Conservation (phyloP, 2,797 vertebrate species). For the Hemitrygon akajei region DNA sequence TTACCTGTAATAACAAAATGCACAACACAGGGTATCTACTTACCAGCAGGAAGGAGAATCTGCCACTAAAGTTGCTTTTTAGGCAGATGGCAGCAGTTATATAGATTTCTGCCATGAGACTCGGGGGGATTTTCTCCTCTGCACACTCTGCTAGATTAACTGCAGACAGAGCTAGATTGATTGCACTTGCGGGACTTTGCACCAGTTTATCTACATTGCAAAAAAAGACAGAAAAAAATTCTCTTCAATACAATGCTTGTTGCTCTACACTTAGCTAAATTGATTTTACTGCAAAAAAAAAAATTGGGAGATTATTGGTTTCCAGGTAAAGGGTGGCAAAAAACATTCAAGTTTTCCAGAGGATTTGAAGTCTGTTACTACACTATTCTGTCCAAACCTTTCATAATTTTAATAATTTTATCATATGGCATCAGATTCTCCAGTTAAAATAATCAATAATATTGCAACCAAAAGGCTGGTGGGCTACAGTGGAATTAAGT, state of each 20-base stretch:
- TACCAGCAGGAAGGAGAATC: conserved; percentile 79
- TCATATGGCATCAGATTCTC: not conserved
- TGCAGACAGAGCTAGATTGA: conserved; percentile 84
- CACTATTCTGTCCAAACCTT: not conserved
- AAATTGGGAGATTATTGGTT: not conserved
- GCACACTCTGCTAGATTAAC: conserved; percentile 91
- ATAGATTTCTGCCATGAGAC: conserved; percentile 81
- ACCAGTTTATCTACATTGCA: conserved; percentile 28
- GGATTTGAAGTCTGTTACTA: not conserved
- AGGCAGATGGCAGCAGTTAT: conserved; percentile 81
- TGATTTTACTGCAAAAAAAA: not conserved
- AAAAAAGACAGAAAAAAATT: not conserved
- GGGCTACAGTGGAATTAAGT: not conserved
- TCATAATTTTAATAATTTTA: not conserved
- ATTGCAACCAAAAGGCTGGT: not conserved
- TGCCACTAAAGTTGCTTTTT: conserved; percentile 68
- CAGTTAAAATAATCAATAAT: not conserved
- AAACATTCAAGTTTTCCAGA: not conserved
- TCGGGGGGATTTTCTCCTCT: conserved; percentile 75
- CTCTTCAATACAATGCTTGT: too few species aligned
- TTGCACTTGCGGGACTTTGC: conserved; percentile 22
- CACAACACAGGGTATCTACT: conserved; percentile 44
- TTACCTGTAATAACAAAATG: not conserved
- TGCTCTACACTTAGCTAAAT: not conserved
- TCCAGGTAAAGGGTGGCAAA: not conserved